Evolutionary conservation across 1,140 invertebrate genomes (phyloP).

Genomic region (Neodiprion fabricii): DNA sequence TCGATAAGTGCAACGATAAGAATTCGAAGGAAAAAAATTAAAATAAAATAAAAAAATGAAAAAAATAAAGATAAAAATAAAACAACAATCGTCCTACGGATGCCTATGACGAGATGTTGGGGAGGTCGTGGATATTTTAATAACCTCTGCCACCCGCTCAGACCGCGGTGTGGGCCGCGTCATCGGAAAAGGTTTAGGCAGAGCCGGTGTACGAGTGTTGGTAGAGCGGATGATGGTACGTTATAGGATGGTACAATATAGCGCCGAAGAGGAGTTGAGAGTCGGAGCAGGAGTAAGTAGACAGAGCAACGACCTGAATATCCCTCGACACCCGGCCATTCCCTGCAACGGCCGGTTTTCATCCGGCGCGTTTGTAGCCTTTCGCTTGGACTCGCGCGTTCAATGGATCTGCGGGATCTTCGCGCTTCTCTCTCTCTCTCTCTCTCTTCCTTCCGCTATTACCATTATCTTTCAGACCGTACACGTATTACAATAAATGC

Average conservation of each 20-base stretch:
- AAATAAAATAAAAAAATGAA: neutral
- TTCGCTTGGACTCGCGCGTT: neutral
- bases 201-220: too few relatives aligned
- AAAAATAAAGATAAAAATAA: neutral
- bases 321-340: constrained; percentile 1
- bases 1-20: too few relatives aligned
- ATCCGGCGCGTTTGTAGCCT: neutral
- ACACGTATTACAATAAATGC: too few relatives aligned
- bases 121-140: constrained; percentile 7
- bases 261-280: too few relatives aligned
- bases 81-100: neutral
- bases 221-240: too few relatives aligned
- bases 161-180: neutral
- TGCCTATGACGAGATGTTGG: neutral
- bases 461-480: too few relatives aligned
- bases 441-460: too few relatives aligned
- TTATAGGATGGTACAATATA: neutral
- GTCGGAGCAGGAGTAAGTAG: too few relatives aligned
- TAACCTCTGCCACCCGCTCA: neutral
- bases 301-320: neutral
- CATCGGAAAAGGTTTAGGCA: neutral
- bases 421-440: neutral
- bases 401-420: neutral
- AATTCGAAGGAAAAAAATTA: neutral
- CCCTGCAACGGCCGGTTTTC: neutral